Conservation (phyloP, 2,888 invertebrate species). For the Agapostemon virescens region DNA sequence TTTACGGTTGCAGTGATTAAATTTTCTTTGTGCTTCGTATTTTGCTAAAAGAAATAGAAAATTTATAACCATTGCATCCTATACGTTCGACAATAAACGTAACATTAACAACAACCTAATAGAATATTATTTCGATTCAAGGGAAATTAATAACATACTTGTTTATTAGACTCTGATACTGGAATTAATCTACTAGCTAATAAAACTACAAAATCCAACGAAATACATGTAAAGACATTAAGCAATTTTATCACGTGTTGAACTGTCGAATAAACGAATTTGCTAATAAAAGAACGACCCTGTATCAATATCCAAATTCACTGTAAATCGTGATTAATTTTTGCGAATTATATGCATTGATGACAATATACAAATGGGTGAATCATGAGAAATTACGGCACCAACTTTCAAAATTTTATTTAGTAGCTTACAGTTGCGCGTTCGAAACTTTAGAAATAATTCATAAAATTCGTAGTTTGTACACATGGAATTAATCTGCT, state of each 20-base stretch:
- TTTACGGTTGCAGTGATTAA: too few relatives aligned
- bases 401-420: not conserved
- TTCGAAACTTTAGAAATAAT: not conserved
- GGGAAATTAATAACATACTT: too few relatives aligned
- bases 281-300: not conserved
- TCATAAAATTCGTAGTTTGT: not conserved
- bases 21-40: too few relatives aligned
- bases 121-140: too few relatives aligned
- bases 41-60: too few relatives aligned
- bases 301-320: not conserved
- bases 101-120: too few relatives aligned
- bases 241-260: not conserved
- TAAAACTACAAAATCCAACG: not conserved
- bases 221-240: not conserved
- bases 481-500: not conserved
- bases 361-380: not conserved
- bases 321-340: not conserved
- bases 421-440: not conserved
- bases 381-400: not conserved
- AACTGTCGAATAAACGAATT: not conserved
- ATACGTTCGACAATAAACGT: too few relatives aligned
- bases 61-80: too few relatives aligned
- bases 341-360: not conserved
- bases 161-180: too few relatives aligned
- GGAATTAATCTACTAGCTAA: not conserved